Conservation (phyloP, 2,113 vertebrate species). For the Rhabdomys dilectus region DNA sequence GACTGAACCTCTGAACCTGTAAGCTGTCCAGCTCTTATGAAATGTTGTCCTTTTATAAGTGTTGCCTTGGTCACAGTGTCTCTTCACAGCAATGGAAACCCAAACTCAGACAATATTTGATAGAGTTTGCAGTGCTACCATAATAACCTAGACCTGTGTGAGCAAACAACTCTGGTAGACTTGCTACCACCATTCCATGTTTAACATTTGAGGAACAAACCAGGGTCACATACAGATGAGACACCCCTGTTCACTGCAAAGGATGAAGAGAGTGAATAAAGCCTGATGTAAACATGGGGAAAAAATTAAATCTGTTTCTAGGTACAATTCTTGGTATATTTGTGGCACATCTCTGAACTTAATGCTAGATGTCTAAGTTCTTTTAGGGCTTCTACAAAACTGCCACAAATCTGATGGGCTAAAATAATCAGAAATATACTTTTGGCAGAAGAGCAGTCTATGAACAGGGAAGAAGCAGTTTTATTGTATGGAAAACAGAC, state of each 20-base stretch:
- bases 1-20: too few species aligned
- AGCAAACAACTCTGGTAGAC: not conserved
- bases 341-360: not conserved
- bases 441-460: not conserved
- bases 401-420: not conserved
- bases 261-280: too few species aligned
- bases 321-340: not conserved
- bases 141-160: constrained; percentile 4
- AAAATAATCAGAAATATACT: not conserved
- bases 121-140: constrained; percentile 16
- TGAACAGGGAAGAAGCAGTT: not conserved
- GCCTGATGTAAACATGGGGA: not conserved
- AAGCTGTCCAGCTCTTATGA: too few species aligned
- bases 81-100: too few species aligned
- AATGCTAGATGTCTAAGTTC: not conserved
- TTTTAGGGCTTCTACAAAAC: not conserved
- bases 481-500: not conserved
- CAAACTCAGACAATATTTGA: not conserved
- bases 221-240: too few species aligned
- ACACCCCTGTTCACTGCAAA: too few species aligned
- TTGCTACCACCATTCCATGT: not conserved
- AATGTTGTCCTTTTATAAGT: too few species aligned
- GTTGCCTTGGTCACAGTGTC: too few species aligned
- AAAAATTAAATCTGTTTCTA: not conserved
- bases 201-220: too few species aligned